These are phyloP conservation scores for Capromys pilorides DNA, from an alignment of 2,797 vertebrate species.

Conservation along the genomic window DNA sequence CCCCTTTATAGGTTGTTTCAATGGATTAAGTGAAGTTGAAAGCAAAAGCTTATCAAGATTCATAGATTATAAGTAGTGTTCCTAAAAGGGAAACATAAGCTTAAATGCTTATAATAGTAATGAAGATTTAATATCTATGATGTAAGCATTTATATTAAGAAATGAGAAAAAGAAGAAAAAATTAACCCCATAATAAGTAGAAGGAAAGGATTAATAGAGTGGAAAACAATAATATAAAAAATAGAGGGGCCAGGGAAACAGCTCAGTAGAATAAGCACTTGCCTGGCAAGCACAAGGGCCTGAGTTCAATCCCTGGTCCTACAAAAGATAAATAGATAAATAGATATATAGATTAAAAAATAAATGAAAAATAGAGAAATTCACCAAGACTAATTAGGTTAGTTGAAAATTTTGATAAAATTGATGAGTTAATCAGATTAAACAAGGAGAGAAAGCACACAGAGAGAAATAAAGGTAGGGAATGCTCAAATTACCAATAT, in stretches of 20 bases:
- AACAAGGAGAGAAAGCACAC: not conserved
- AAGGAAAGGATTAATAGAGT: not conserved
- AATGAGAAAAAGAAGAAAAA: not conserved
- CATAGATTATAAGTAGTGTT: not conserved
- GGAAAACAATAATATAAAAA: not conserved
- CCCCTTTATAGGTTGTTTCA: no score
- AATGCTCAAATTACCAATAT: not conserved
- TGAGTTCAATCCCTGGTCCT: no score
- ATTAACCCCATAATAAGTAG: not conserved
- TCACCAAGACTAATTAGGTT: not conserved
- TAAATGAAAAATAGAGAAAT: not conserved
- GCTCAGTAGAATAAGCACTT: no score
- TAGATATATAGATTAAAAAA: no score
- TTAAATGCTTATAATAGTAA: not conserved
- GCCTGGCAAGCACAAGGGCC: no score
- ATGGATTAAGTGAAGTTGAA: not conserved
- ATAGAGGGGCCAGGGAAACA: no score
- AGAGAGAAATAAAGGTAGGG: not conserved
- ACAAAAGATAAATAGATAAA: no score
- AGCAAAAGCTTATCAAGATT: not conserved
- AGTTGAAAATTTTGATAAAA: not conserved
- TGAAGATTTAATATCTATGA: not conserved
- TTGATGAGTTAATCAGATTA: not conserved
- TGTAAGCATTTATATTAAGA: not conserved
- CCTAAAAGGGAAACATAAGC: not conserved